Percentiles rank a stretch among this genome's conserved stretches.
phyloP scores from a whole-genome alignment of 1,140 invertebrate genomes.

The Heterodera schachtii region DNA sequence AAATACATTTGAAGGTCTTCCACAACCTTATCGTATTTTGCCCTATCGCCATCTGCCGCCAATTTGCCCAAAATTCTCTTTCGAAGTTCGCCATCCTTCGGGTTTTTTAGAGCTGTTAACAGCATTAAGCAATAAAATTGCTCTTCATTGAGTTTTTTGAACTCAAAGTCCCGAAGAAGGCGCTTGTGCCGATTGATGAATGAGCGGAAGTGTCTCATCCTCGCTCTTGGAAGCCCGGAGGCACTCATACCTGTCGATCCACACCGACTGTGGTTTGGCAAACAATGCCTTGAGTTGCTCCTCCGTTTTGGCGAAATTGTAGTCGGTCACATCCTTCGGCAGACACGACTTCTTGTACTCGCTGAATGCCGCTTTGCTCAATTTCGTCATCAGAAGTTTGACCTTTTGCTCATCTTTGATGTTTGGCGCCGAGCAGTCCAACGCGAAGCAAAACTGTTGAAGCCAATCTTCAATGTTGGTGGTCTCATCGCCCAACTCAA shows the following conservation, averaged over 20 bases:
- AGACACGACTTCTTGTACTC: background rate
- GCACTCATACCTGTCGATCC: background rate
- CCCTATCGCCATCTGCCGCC: background rate
- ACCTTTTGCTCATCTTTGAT: background rate
- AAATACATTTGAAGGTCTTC: background rate
- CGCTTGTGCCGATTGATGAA: background rate
- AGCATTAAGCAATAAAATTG: no score
- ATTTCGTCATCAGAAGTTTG: background rate
- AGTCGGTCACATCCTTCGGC: background rate
- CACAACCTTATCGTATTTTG: slow-evolving; percentile 1
- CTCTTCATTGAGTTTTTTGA: background rate
- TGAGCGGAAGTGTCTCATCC: no score
- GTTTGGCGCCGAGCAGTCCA: background rate
- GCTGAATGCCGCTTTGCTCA: background rate
- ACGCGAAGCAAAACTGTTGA: background rate
- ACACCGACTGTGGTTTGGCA: background rate
- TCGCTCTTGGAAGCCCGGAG: background rate
- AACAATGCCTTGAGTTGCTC: background rate
- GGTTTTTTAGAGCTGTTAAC: no score
- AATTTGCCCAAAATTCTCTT: no score
- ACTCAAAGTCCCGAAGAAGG: background rate
- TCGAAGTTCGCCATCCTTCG: no score
- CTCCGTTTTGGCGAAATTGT: background rate
- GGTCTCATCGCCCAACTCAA: background rate
- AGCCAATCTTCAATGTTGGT: background rate